Percentiles rank a stretch among this genome's conserved stretches.
These are phyloP conservation scores for Petrophora chlorosata DNA, from an alignment of 2,888 invertebrate genomes.

Conservation along the genomic window DNA sequence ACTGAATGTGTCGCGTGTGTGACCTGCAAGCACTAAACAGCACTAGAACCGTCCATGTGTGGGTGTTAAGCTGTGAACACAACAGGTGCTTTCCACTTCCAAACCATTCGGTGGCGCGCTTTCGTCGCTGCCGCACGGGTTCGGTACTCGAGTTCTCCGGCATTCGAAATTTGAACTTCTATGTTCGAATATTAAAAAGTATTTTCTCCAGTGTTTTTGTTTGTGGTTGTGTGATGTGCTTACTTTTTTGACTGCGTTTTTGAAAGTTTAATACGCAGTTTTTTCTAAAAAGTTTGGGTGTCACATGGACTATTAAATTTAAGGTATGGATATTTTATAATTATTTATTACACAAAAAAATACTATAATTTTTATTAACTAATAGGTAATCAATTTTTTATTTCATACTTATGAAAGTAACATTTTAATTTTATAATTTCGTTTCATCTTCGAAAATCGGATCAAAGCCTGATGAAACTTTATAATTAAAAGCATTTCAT, in stretches of 20 bases:
- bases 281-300: neutral
- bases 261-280: neutral
- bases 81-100: constrained; percentile 62
- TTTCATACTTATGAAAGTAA: constrained; percentile 10
- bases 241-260: constrained; percentile 3
- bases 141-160: constrained; percentile 24
- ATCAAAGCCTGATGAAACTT: constrained; percentile 16
- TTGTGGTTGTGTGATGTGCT: constrained; percentile 21
- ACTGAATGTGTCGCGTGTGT: no score
- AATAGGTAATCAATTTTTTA: neutral
- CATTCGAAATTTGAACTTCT: constrained; percentile 37
- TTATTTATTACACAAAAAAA: neutral
- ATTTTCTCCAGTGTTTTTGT: constrained; percentile 14
- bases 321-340: constrained; percentile 14
- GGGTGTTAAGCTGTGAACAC: constrained; percentile 48
- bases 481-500: constrained; percentile 19
- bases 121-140: constrained; percentile 57
- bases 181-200: constrained; percentile 5
- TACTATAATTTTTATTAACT: neutral
- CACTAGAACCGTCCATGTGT: constrained; percentile 12
- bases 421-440: constrained; percentile 31
- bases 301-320: neutral
- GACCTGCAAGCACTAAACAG: neutral
- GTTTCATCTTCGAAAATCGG: no score
- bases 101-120: constrained; percentile 57